These are phyloP conservation scores for Diplazon laetatorius DNA, from an alignment of 2,888 invertebrate species.

Conservation along the genomic window DNA sequence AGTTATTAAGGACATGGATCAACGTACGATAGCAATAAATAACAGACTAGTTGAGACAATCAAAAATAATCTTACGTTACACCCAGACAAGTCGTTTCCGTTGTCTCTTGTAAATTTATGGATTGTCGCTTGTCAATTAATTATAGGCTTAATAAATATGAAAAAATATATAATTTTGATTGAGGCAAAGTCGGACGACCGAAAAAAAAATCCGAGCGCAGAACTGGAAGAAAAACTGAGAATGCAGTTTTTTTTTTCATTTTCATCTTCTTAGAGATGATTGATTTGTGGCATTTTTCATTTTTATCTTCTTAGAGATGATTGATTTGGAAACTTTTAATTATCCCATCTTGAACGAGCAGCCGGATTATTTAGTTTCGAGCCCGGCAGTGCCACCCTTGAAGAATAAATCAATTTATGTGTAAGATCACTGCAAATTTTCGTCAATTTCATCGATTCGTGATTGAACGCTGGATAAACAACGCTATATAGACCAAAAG, in stretches of 20 bases:
- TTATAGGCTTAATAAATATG: slow-evolving; percentile 14
- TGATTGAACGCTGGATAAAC: too few relatives aligned
- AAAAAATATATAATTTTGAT: neutral
- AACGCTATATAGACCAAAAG: too few relatives aligned
- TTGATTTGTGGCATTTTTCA: neutral
- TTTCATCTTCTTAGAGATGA: neutral
- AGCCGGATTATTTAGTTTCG: slow-evolving; percentile 3
- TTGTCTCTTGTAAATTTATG: slow-evolving; percentile 7
- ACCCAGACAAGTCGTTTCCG: neutral
- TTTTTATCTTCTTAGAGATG: neutral
- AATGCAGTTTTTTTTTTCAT: slow-evolving; percentile 28
- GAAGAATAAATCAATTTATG: neutral
- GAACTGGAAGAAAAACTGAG: neutral
- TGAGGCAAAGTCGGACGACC: neutral
- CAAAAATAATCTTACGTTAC: neutral
- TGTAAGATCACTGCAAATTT: neutral
- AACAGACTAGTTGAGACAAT: neutral
- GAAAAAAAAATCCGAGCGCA: neutral
- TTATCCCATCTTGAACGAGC: neutral
- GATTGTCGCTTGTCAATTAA: slow-evolving; percentile 7
- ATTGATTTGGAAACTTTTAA: neutral
- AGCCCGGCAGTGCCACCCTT: slow-evolving; percentile 2
- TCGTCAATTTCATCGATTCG: neutral
- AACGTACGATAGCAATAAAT: neutral
- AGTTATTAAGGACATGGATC: neutral